Conservation (phyloP, 2,888 invertebrate genomes). For the Polydrusus cervinus region DNA sequence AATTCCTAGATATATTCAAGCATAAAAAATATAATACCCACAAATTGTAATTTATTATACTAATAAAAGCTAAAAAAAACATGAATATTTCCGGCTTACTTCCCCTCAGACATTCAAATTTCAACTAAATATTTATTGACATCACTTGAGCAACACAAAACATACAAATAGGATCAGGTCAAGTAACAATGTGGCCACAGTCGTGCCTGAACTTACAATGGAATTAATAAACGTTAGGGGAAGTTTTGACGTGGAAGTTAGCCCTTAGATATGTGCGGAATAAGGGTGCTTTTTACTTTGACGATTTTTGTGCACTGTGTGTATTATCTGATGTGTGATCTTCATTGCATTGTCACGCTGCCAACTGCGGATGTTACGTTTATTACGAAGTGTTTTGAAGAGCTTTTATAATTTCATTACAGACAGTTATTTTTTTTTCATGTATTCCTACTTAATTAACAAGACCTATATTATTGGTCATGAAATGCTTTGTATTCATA, state of each 20-base stretch:
- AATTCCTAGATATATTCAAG: background rate
- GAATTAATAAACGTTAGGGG: conserved; percentile 56
- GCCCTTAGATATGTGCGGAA: conserved; percentile 15
- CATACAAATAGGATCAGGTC: conserved; percentile 63
- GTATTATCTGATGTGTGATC: conserved; percentile 53
- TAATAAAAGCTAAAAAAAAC: conserved; percentile 33
- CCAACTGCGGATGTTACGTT: conserved; percentile 53
- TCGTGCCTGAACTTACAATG: conserved; percentile 59
- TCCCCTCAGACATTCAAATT: conserved; percentile 38
- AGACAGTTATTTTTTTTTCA: background rate
- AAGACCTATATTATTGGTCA: no score
- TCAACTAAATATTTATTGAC: conserved; percentile 54
- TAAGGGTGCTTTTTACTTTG: conserved; percentile 22
- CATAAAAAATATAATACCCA: conserved; percentile 25
- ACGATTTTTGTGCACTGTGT: conserved; percentile 36
- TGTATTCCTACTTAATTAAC: background rate
- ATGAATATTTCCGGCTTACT: conserved; percentile 37
- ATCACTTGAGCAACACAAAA: conserved; percentile 58
- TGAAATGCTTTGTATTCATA: no score
- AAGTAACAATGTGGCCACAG: conserved; percentile 62
- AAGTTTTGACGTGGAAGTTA: conserved; percentile 7
- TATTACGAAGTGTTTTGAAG: conserved; percentile 45
- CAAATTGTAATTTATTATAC: conserved; percentile 51
- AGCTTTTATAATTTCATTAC: conserved; percentile 20
- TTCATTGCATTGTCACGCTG: conserved; percentile 44